phyloP scores from a whole-genome alignment of 2,113 vertebrate species.

The Eira barbara region DNA sequence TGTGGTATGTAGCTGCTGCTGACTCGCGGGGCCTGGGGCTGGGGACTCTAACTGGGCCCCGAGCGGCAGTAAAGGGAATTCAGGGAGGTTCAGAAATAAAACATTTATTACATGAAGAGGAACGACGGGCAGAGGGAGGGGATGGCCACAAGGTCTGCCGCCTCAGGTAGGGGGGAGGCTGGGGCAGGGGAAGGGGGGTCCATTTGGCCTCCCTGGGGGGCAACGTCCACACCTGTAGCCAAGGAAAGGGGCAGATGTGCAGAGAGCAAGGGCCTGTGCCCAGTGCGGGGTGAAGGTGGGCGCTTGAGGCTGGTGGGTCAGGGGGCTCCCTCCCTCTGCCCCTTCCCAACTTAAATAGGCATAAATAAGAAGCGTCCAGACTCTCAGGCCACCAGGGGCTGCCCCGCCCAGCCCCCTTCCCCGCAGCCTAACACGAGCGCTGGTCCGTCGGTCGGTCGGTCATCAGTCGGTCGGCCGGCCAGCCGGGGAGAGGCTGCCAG shows the following conservation, averaged over 20 bases:
- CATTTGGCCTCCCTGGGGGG: not conserved
- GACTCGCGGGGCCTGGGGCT: not conserved
- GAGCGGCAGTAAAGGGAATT: not conserved
- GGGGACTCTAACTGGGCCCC: not conserved
- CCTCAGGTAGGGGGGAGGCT: not conserved
- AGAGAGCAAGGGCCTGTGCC: not conserved
- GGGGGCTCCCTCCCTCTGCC: slow-evolving; percentile 40
- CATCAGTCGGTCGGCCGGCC: not conserved
- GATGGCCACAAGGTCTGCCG: not conserved
- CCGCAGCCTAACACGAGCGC: slow-evolving; percentile 57
- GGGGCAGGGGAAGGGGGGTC: not conserved
- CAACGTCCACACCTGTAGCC: not conserved
- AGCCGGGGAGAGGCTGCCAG: slow-evolving; percentile 5
- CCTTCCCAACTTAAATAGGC: slow-evolving; percentile 75
- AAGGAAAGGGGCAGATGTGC: not conserved
- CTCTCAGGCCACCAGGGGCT: slow-evolving; percentile 47
- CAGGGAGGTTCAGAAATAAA: slow-evolving; percentile 66
- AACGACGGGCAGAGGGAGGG: not conserved
- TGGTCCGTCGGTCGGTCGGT: not conserved
- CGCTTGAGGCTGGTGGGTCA: not conserved
- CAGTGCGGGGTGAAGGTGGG: not conserved
- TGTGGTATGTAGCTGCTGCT: slow-evolving; percentile 75
- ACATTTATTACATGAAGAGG: slow-evolving; percentile 77
- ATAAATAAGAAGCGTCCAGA: slow-evolving; percentile 75
- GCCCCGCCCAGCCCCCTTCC: slow-evolving; percentile 30